Evolutionary conservation across 1,140 invertebrate genomes (phyloP).

Genomic region (Stenopsyche tienmushanensis): DNA sequence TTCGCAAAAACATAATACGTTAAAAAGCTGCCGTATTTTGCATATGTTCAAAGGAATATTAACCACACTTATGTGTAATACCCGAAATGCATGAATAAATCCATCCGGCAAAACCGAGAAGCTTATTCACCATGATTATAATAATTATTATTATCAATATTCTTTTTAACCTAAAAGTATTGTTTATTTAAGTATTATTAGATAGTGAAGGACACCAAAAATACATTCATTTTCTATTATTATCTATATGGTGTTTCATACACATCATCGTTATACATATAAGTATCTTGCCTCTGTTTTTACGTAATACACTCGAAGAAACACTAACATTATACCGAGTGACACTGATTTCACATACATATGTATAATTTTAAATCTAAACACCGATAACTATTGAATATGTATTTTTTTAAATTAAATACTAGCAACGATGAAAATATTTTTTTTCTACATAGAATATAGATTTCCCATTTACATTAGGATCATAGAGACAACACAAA

Average conservation of each 20-base stretch:
- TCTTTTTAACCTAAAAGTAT: constrained; percentile 7
- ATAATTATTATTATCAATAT: neutral
- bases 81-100: constrained; percentile 11
- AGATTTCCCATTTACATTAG: too few species aligned
- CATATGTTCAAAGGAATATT: constrained; percentile 26
- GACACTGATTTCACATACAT: too few species aligned
- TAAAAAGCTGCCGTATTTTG: too few species aligned
- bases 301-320: too few species aligned
- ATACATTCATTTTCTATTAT: constrained; percentile 19
- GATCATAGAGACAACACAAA: too few species aligned
- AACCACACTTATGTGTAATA: constrained; percentile 17
- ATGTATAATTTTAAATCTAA: too few species aligned
- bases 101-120: constrained; percentile 2
- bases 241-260: constrained; percentile 24
- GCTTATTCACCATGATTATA: constrained; percentile 7
- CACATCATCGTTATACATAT: constrained; percentile 13
- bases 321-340: too few species aligned
- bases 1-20: too few species aligned
- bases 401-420: too few species aligned
- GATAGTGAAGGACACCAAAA: constrained; percentile 24
- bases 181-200: constrained; percentile 15
- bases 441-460: too few species aligned
- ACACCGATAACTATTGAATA: too few species aligned
- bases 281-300: constrained; percentile 4
- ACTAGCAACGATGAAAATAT: too few species aligned